A percentile compares a stretch with the other conserved stretches of the same genome.
Evolutionary conservation across 1,140 invertebrate genomes (phyloP).

Genomic region (Sminthurinus signatus): DNA sequence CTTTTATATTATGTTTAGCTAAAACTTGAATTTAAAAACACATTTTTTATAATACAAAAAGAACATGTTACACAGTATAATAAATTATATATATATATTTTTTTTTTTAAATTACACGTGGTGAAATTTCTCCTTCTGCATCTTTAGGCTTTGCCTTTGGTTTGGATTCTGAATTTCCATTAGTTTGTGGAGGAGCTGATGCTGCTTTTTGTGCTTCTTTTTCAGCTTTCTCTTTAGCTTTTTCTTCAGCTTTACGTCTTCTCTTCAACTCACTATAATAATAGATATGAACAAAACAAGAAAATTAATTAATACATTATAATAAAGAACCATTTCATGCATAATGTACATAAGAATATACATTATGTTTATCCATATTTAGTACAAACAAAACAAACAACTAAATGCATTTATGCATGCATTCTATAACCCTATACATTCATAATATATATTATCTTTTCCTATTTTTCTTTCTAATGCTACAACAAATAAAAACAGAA

Average conservation of each 20-base stretch:
- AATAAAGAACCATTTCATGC: too few relatives aligned
- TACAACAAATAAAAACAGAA: background rate
- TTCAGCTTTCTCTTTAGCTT: slow-evolving; percentile 85
- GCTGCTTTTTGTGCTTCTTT: slow-evolving; percentile 55
- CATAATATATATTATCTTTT: too few relatives aligned
- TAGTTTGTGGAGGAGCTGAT: slow-evolving; percentile 43
- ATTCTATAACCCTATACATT: too few relatives aligned
- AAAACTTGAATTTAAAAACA: too few relatives aligned
- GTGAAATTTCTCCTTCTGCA: slow-evolving; percentile 77
- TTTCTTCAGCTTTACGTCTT: slow-evolving; percentile 82
- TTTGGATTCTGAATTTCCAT: slow-evolving; percentile 60
- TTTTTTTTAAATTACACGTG: slow-evolving; percentile 67
- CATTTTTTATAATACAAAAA: too few relatives aligned
- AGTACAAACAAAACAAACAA: background rate
- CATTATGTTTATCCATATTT: too few relatives aligned
- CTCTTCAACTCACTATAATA: slow-evolving; percentile 80
- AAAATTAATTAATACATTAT: background rate
- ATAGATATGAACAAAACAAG: slow-evolving; percentile 20
- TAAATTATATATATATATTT: background rate
- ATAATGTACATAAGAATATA: too few relatives aligned
- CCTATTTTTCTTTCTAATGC: background rate
- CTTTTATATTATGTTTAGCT: too few relatives aligned
- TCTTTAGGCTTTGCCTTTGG: slow-evolving; percentile 51
- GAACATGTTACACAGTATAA: too few relatives aligned
- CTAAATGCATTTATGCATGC: too few relatives aligned